A percentile compares a stretch with the other conserved stretches of the same genome.
These are phyloP conservation scores for Mobula birostris DNA, from an alignment of 2,113 vertebrate species.

Conservation along the genomic window DNA sequence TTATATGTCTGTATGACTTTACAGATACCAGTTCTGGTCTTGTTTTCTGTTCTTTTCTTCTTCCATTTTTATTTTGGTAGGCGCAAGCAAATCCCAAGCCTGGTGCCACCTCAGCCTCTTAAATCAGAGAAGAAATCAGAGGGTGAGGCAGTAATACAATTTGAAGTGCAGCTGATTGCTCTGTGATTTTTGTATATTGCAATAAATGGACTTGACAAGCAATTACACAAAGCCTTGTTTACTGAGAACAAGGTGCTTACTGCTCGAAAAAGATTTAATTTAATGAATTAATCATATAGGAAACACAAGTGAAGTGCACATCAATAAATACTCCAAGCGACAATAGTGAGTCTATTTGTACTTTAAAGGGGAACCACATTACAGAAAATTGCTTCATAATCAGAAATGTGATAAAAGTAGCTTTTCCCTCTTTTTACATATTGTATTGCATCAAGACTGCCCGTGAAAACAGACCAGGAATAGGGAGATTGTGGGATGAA, in stretches of 20 bases:
- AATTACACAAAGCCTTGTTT: neutral
- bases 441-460: no score
- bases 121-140: neutral
- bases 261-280: neutral
- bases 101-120: neutral
- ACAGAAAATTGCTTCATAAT: neutral
- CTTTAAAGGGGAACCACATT: neutral
- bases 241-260: neutral
- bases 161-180: conserved; percentile 15
- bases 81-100: neutral
- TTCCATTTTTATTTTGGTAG: neutral
- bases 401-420: neutral
- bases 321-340: neutral
- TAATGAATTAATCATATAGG: conserved; percentile 16
- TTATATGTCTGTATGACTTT: neutral
- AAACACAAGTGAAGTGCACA: neutral
- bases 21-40: neutral
- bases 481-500: neutral
- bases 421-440: neutral
- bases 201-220: conserved; percentile 23
- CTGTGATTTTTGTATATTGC: conserved; percentile 1
- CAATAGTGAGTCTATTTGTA: neutral
- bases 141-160: neutral
- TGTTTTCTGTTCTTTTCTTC: neutral
- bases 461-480: neutral